Evolutionary conservation across 1,140 invertebrate species (phyloP), one percentile per base, ranked within the genome.

Genomic region (Theocolax elegans): DNA sequence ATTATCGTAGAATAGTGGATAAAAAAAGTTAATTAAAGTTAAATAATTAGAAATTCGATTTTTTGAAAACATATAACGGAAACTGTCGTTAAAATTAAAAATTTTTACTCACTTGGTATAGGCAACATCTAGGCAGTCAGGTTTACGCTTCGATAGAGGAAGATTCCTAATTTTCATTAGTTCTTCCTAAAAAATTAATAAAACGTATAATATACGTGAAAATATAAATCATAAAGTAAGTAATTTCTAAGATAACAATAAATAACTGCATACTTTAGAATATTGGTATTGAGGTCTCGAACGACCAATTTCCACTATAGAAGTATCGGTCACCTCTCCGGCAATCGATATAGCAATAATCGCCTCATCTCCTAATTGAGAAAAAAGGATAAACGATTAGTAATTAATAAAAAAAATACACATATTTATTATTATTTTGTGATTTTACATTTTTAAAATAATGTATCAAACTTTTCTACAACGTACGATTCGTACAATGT

Each of bases 81-180:
- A n/a, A n/a, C n/a, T n/a, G n/a, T n/a, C n/a, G n/a, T n/a, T n/a
- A n/a, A n/a, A n/a, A n/a, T n/a, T n/a, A n/a, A n/a, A n/a, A n/a
- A n/a, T n/a, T n/a, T n/a, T n/a, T 10, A 27, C 46, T 65, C 35
- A 89, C 88, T 86, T 87, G 72, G 89, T 88, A 77, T 87, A 89
- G 67, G 85, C 88, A 67, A 81, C 81, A 73, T 89, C 88, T 72
- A 91, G 84, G 77, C 85, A 88, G 60, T 88, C 86, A 27, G 91
- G 89, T 67, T 88, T 85, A 3, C 79, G 81, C 75, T 87, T 89
- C 42, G 90, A 88, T 70, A 90, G 81, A 67, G 89, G 88, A 75
- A 86, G 86, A 75, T 81, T 80, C 44, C 88, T 87, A 67, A 91
- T 86, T 15, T 87, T 83, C 81, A 91, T 84, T 51, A 92, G 84